Evolutionary conservation across 2,113 vertebrate genomes (phyloP).

Genomic region (Lynx canadensis): DNA sequence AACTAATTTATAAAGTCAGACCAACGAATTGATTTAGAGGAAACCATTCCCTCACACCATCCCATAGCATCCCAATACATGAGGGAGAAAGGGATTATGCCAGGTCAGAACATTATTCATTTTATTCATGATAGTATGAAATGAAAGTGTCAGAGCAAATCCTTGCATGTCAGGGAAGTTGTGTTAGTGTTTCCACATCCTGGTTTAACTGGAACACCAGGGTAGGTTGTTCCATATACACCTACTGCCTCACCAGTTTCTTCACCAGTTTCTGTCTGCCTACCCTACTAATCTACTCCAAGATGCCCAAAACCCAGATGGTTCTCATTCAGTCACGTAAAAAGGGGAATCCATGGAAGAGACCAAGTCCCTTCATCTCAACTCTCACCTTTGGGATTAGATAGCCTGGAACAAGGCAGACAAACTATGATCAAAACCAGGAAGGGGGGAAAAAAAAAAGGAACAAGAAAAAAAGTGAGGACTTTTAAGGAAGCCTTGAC

Average conservation of each 20-base stretch:
- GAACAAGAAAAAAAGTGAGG: neutral
- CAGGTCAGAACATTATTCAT: neutral
- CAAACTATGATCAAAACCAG: constrained; percentile 12
- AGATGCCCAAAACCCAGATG: neutral
- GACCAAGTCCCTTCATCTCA: neutral
- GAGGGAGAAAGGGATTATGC: neutral
- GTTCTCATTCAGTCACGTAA: neutral
- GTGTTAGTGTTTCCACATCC: neutral
- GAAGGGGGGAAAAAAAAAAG: neutral
- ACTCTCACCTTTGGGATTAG: neutral
- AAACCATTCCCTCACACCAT: neutral
- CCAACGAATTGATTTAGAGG: neutral
- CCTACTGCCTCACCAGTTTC: neutral
- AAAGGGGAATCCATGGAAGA: neutral
- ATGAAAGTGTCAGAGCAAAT: neutral
- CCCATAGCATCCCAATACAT: neutral
- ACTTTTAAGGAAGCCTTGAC: constrained; percentile 9
- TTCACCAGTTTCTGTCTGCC: neutral
- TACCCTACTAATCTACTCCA: neutral
- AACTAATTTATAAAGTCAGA: constrained; percentile 33
- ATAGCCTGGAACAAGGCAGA: neutral
- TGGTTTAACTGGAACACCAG: neutral
- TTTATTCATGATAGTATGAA: neutral
- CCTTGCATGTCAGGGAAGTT: neutral
- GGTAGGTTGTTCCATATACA: neutral